Base-by-base conservation (phyloP, 23 tunicate genomes). In the Phallusia fumigata region DNA sequence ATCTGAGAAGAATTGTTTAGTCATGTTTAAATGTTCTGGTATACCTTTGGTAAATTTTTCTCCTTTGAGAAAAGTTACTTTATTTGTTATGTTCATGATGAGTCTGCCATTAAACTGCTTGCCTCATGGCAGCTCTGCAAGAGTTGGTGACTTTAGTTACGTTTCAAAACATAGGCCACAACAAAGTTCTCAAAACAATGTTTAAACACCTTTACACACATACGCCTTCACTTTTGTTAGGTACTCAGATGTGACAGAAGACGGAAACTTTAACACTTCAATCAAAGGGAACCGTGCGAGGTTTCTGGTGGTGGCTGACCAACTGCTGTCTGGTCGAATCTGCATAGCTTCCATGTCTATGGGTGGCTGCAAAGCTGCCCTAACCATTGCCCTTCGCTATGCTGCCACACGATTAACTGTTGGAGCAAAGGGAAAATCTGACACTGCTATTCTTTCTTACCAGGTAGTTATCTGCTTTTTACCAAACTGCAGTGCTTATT, bases 301-400 rank as follows among this genome's bases (percentile, higher is more conserved):
- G 21, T 95, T 95, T 74, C 78, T 95, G 49, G 91, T 90, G 16
- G 96, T 95, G 5, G 99, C 99, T 0, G 99, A 95, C 52, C 99
- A 95, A 52, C 52, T 95, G n/a, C 84, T 95, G 32, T 95, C 99
- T 3, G 99, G 99, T 0, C 81, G 99, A 26, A 84, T 95, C 32
- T 95, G 99, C 65, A 95, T 95, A 30, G 91, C 99, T 30, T 83
- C 99, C 35, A 95, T 95, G 99, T 88, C 96, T 19, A 87, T 90
- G 0, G 99, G 99, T 31, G 96, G 84, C 36, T 93, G 93, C 35
- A 95, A 95, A 87, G 99, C 99, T 22, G 75, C 88, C 47, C 79
- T 95, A 32, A 91, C 96, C 36, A 90, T 87, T 18, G 83, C 99
- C 22, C 83, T 95, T 74, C 80, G 99, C 21, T 95, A 95, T 75